Evolutionary conservation across 92 coral and sea anemone genomes (phyloP), one percentile per base, ranked within the genome.

Genomic region (Anthopleura xanthogrammica): DNA sequence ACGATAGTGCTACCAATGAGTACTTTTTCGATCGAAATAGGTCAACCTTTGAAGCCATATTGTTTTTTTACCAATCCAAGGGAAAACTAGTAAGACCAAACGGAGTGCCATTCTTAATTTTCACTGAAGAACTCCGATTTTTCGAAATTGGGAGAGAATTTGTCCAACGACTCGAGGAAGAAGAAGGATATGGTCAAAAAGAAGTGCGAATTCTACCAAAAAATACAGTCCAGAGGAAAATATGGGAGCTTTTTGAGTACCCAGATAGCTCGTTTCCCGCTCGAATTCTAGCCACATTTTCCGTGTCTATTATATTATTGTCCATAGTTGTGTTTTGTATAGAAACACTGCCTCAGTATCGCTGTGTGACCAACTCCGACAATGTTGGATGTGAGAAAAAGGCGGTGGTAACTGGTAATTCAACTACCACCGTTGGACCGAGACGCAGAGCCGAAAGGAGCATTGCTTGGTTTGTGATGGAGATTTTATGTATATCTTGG

Each of bases 1-100:
- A 62, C 82, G 99, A 97, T 87, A 79, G 72, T 1, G 93, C 88
- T 39, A 87, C 86, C 57, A 90, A 88, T 42, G 99, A 97, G 48
- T 94, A 88, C 66, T 97, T 97, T 86, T 97, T 97, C 90, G 99
- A 97, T 90, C 93, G 99, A 82, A 97, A 97, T 79, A 91, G 99
- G 22, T 97, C 98, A 62, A 93, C 99, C 16, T 97, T 97, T 64
- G 99, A 97, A 81, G 98, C 99, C 52, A 97, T 97, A 65, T 86
- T 97, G 85, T 91, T 91, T 79, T 97, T 89, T 78, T 97, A 97
- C 81, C 99, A 97, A 80, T 90, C 98, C 16, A 86, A 91, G 20
- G 99, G 99, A 39, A 89, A 87, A 60, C 93, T 97, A 16, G 95
- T 94, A 23, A 90, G 99, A 16, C 99, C 99, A 22, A 92, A 83